Evolutionary conservation across 2,888 invertebrate genomes (phyloP).

Genomic region (Pachydiplax longipennis): DNA sequence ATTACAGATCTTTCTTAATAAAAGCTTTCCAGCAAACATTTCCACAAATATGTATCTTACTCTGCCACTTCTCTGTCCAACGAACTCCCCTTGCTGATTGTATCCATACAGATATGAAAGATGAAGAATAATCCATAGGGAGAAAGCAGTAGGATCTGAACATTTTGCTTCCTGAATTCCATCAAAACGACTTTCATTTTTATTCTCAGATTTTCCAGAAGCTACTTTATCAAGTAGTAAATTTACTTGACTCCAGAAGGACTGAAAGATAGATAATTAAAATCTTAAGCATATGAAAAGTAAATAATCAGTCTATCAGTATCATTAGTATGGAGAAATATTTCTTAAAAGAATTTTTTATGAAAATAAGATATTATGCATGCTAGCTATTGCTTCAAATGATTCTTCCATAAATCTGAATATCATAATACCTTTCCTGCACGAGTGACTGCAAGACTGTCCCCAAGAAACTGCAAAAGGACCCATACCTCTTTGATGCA

Average conservation of each 20-base stretch:
- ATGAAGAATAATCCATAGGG: slow-evolving; percentile 47
- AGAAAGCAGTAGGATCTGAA: slow-evolving; percentile 44
- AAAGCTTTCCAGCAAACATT: too few relatives aligned
- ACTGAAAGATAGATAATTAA: slow-evolving; percentile 25
- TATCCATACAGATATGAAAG: slow-evolving; percentile 49
- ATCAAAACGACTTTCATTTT: neutral
- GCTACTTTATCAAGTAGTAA: slow-evolving; percentile 33
- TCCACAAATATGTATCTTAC: neutral
- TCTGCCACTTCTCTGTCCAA: slow-evolving; percentile 39
- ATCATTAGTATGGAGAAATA: too few relatives aligned
- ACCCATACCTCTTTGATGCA: slow-evolving; percentile 69
- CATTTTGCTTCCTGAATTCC: slow-evolving; percentile 33
- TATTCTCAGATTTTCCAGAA: neutral
- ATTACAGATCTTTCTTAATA: too few relatives aligned
- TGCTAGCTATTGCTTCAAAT: too few relatives aligned
- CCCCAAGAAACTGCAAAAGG: slow-evolving; percentile 61
- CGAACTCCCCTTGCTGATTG: slow-evolving; percentile 57
- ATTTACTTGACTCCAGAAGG: slow-evolving; percentile 47
- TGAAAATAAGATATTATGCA: too few relatives aligned
- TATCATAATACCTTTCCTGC: neutral
- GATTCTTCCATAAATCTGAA: neutral
- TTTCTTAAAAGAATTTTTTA: too few relatives aligned
- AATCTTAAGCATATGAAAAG: neutral
- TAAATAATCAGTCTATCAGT: neutral
- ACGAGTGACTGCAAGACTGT: slow-evolving; percentile 51